Conservation (phyloP, 2,113 vertebrate species). For the Anolis carolinensis region DNA sequence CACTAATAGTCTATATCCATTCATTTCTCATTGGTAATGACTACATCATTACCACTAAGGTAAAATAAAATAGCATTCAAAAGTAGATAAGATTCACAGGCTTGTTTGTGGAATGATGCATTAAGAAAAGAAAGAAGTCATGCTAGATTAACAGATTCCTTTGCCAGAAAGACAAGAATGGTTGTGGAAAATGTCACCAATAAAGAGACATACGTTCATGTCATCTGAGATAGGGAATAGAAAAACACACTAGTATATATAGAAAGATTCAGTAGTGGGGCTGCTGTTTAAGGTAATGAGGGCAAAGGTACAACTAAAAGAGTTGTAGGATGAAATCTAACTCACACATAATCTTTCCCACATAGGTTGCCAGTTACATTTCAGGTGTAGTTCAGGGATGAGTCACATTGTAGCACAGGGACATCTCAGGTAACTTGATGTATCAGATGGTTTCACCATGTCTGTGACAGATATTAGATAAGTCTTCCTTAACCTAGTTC, state of each 20-base stretch:
- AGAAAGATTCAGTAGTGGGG: not conserved
- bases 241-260: not conserved
- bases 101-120: not conserved
- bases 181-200: not conserved
- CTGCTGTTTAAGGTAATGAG: not conserved
- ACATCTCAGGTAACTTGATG: not conserved
- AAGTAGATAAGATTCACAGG: not conserved
- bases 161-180: not conserved
- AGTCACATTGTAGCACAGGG: not conserved
- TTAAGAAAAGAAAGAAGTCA: not conserved
- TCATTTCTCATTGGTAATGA: conserved; percentile 1
- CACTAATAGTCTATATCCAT: not conserved
- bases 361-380: not conserved
- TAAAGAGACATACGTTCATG: not conserved
- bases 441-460: not conserved
- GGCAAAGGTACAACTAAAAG: not conserved
- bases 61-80: not conserved
- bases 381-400: not conserved
- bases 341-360: not conserved
- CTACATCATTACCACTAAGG: conserved; percentile 3
- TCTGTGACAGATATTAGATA: not conserved
- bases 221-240: not conserved
- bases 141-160: not conserved
- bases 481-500: too few relatives aligned
- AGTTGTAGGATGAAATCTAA: not conserved